Evolutionary conservation across 2,113 vertebrate genomes (phyloP).

Genomic region (Lagenorhynchus albirostris): DNA sequence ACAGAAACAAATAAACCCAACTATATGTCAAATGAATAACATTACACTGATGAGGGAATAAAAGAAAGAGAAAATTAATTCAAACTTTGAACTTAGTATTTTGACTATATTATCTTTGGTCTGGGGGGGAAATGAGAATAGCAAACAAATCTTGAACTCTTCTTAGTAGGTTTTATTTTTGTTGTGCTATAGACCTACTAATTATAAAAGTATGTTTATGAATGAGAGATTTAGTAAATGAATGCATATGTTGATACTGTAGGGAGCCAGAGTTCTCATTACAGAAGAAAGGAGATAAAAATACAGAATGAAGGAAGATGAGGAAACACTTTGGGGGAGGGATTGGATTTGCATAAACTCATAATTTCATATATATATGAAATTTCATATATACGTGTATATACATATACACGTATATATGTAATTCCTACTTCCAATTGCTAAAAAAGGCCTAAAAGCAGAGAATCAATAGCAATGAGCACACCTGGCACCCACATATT

Average conservation of each 20-base stretch:
- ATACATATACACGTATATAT: background rate
- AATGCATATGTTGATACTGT: background rate
- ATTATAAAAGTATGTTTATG: background rate
- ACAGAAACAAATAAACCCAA: background rate
- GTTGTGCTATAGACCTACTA: background rate
- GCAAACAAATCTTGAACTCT: background rate
- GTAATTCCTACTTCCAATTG: background rate
- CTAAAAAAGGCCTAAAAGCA: background rate
- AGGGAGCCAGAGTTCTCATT: background rate
- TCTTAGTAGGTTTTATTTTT: background rate
- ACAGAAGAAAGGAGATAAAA: background rate
- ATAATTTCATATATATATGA: background rate
- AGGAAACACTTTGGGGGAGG: background rate
- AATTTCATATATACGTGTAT: too few relatives aligned
- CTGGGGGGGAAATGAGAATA: background rate
- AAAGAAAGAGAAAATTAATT: slow-evolving; percentile 17
- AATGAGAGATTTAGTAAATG: slow-evolving; percentile 3
- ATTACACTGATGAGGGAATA: background rate
- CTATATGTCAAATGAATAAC: slow-evolving; percentile 10
- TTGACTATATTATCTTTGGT: background rate
- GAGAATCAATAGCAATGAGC: background rate
- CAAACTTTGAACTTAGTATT: background rate
- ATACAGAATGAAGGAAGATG: background rate
- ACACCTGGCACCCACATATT: background rate
- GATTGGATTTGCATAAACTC: background rate